Evolutionary conservation across 1,140 invertebrate genomes (phyloP).

Genomic region (Matsumurasca onukii): DNA sequence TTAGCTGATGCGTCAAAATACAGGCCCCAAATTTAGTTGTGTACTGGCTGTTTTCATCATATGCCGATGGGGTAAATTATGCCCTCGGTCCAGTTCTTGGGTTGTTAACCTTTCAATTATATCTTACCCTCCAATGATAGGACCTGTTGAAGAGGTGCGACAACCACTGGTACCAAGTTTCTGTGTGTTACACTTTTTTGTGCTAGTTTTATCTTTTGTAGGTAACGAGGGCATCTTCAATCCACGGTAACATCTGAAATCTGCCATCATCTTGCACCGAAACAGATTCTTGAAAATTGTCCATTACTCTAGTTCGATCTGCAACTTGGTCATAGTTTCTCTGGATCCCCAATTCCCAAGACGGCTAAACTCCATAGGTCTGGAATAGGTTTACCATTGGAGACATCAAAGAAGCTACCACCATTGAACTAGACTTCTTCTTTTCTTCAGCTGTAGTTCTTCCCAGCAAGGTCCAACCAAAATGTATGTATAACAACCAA

Average conservation of each 20-base stretch:
- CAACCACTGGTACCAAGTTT: constrained; percentile 15
- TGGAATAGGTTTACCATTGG: no score
- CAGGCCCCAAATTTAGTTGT: neutral
- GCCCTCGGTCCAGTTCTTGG: neutral
- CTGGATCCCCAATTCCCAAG: constrained; percentile 7
- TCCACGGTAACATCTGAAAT: constrained; percentile 20
- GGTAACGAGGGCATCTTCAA: constrained; percentile 9
- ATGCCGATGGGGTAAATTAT: constrained; percentile 28
- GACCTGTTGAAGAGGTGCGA: constrained; percentile 9
- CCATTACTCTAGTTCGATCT: neutral
- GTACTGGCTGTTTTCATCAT: constrained; percentile 21
- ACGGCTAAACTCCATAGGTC: constrained; percentile 24
- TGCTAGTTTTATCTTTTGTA: neutral
- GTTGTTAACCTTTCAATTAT: constrained; percentile 8
- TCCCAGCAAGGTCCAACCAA: neutral
- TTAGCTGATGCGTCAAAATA: constrained; percentile 34
- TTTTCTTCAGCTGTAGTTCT: neutral
- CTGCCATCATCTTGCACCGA: neutral
- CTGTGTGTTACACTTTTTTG: neutral
- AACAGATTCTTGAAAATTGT: constrained; percentile 15
- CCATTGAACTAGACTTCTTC: neutral
- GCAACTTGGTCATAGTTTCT: neutral
- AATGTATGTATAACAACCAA: neutral
- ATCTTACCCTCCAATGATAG: constrained; percentile 1
- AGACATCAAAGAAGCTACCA: neutral